Evolutionary conservation across 2,113 vertebrate genomes (phyloP).

Genomic region (Cyphotilapia sp.): DNA sequence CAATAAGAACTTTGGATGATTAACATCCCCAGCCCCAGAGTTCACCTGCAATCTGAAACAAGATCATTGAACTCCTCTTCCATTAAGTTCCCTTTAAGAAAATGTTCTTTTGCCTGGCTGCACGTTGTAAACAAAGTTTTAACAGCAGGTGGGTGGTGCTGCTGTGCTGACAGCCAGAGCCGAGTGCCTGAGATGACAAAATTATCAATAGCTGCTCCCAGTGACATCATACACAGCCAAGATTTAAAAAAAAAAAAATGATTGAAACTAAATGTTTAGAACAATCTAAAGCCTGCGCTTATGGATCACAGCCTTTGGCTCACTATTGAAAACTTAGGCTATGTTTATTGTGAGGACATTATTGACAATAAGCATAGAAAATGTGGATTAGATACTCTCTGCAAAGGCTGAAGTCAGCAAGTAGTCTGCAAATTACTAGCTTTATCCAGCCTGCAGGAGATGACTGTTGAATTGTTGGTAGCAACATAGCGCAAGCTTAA

Average conservation of each 20-base stretch:
- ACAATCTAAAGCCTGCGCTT: accelerated
- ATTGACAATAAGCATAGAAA: background rate
- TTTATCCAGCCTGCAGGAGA: background rate
- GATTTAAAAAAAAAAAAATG: accelerated
- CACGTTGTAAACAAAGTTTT: background rate
- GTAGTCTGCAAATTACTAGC: background rate
- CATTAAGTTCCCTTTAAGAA: background rate
- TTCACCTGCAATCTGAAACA: background rate
- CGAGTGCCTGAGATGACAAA: background rate
- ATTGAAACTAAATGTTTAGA: background rate
- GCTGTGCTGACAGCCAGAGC: background rate
- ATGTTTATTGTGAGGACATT: background rate
- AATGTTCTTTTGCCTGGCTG: background rate
- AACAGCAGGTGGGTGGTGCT: background rate
- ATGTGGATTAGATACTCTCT: background rate
- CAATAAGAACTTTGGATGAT: background rate
- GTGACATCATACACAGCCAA: background rate
- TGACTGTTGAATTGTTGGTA: background rate
- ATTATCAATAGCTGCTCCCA: background rate
- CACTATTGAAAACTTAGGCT: background rate
- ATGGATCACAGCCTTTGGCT: background rate
- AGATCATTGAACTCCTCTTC: background rate
- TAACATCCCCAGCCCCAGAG: accelerated
- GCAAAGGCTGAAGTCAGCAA: background rate
- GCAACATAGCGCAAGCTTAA: background rate